Conservation (phyloP, 2,797 vertebrate species). For the Hyperoplus lanceolatus region DNA sequence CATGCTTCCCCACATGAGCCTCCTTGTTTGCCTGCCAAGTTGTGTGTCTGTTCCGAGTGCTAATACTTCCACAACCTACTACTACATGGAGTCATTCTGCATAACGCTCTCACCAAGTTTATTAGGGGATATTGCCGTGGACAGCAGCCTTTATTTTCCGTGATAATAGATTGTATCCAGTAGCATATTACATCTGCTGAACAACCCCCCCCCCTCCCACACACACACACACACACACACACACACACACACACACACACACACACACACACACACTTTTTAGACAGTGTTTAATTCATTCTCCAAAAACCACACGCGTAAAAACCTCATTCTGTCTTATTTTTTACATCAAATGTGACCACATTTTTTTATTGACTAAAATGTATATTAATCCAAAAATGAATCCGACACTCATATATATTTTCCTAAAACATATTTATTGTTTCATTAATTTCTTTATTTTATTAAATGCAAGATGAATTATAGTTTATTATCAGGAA, state of each 20-base stretch:
- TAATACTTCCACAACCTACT: conserved; percentile 43
- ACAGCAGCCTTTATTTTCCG: conserved; percentile 17
- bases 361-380: background rate
- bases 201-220: no score
- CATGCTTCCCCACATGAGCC: conserved; percentile 65
- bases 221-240: no score
- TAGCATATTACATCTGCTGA: background rate
- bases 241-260: no score
- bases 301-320: background rate
- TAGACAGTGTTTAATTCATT: background rate
- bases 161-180: background rate
- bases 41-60: conserved; percentile 54
- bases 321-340: background rate
- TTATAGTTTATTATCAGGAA: background rate
- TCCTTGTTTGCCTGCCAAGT: conserved; percentile 70
- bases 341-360: background rate
- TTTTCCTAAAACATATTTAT: background rate
- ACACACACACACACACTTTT: background rate
- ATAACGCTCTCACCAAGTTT: conserved; percentile 10
- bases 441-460: background rate
- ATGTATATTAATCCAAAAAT: background rate
- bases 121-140: background rate
- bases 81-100: conserved; percentile 28
- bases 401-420: background rate
- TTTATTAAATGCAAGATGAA: background rate